phyloP scores from a whole-genome alignment of 2,888 invertebrate genomes.

The Stenodema calcarata region DNA sequence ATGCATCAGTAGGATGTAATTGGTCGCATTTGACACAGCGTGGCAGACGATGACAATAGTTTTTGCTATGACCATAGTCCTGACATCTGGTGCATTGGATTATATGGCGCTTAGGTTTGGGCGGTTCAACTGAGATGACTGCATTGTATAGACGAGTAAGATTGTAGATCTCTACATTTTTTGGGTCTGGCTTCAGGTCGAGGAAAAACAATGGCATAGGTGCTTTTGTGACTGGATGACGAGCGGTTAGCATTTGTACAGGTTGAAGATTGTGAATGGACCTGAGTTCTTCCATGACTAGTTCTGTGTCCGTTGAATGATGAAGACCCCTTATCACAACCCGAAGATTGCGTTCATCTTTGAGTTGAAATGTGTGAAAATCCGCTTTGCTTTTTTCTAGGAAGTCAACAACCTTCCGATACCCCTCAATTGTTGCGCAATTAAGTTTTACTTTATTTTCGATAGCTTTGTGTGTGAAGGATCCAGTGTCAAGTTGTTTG shows the following conservation, averaged over 20 bases:
- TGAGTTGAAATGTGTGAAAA: constrained; percentile 5
- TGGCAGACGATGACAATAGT: neutral
- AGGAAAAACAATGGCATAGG: constrained; percentile 24
- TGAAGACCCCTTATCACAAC: constrained; percentile 7
- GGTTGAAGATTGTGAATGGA: neutral
- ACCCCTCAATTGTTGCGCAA: neutral
- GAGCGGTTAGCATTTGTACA: neutral
- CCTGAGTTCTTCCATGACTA: neutral
- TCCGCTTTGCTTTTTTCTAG: neutral
- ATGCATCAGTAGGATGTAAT: neutral
- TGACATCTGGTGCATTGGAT: constrained; percentile 18
- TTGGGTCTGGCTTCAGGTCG: constrained; percentile 13
- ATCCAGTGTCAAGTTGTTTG: no score
- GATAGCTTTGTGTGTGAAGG: no score
- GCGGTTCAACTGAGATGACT: neutral
- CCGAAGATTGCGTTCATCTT: neutral
- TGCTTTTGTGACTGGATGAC: neutral
- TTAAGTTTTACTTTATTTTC: constrained; percentile 1
- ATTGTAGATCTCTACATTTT: constrained; percentile 4
- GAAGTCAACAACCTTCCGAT: neutral
- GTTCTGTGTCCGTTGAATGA: neutral
- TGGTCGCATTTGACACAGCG: constrained; percentile 9
- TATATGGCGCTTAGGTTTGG: neutral
- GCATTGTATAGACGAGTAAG: neutral
- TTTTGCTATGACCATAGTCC: neutral